Percentiles rank a stretch among this genome's conserved stretches.
phyloP scores from a whole-genome alignment of 2,888 invertebrate genomes.

The Psylliodes chrysocephalus region DNA sequence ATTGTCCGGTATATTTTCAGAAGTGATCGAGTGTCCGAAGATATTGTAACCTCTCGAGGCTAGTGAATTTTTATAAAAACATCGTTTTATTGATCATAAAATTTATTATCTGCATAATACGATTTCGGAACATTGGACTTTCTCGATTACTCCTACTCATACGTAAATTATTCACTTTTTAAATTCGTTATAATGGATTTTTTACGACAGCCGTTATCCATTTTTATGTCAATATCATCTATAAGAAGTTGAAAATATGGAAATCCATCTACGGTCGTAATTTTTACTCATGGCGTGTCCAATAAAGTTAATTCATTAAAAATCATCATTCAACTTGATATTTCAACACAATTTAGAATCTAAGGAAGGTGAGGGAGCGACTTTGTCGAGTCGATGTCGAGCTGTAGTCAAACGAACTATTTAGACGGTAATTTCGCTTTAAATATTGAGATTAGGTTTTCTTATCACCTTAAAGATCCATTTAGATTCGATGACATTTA shows the following conservation, averaged over 20 bases:
- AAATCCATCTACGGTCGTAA: neutral
- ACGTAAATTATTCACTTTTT: constrained; percentile 42
- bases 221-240: constrained; percentile 29
- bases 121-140: constrained; percentile 39
- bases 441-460: too few species aligned
- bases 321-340: neutral
- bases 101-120: constrained; percentile 47
- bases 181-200: constrained; percentile 35
- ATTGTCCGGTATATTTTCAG: constrained; percentile 45
- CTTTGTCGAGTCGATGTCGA: too few species aligned
- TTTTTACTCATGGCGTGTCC: neutral
- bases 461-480: too few species aligned
- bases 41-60: constrained; percentile 33
- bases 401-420: too few species aligned
- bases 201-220: constrained; percentile 31
- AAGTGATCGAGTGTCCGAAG: constrained; percentile 42
- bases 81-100: constrained; percentile 47
- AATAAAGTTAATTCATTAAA: neutral
- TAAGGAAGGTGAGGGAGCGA: too few species aligned
- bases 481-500: too few species aligned
- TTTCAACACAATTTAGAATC: too few species aligned
- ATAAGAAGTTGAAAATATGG: constrained; percentile 8
- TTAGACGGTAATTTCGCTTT: too few species aligned
- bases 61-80: constrained; percentile 46
- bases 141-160: constrained; percentile 36